Conservation (phyloP, 2,797 vertebrate genomes). For the Poeciliopsis gracilis region DNA sequence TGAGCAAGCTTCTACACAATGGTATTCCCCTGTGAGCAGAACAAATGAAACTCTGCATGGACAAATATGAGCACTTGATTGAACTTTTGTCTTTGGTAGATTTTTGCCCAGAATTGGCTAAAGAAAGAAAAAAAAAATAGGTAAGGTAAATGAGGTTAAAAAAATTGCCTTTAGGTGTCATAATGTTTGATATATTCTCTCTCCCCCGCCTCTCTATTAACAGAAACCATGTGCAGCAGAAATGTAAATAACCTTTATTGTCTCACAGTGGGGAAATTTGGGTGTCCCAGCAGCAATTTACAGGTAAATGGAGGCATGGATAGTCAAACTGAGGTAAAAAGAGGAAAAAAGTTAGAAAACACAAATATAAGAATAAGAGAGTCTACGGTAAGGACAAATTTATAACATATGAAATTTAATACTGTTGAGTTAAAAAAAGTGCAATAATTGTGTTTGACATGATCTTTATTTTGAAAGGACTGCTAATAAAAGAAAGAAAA, state of each 20-base stretch:
- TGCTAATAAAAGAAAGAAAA: constrained; percentile 35
- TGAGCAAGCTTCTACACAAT: constrained; percentile 58
- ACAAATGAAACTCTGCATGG: background rate
- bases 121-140: constrained; percentile 3
- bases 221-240: background rate
- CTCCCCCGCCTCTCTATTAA: background rate
- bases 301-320: background rate
- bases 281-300: background rate
- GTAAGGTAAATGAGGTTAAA: background rate
- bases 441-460: constrained; percentile 29
- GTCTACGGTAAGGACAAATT: background rate
- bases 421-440: background rate
- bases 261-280: background rate
- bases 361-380: background rate
- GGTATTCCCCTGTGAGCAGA: constrained; percentile 27
- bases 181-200: background rate
- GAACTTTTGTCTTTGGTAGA: background rate
- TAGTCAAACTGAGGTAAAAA: background rate
- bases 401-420: background rate
- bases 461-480: constrained; percentile 66
- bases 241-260: background rate
- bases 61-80: constrained; percentile 14
- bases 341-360: background rate
- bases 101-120: constrained; percentile 15
- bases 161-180: constrained; percentile 28